Evolutionary conservation across 2,888 invertebrate genomes (phyloP).

Genomic region (Leuctra nigra): DNA sequence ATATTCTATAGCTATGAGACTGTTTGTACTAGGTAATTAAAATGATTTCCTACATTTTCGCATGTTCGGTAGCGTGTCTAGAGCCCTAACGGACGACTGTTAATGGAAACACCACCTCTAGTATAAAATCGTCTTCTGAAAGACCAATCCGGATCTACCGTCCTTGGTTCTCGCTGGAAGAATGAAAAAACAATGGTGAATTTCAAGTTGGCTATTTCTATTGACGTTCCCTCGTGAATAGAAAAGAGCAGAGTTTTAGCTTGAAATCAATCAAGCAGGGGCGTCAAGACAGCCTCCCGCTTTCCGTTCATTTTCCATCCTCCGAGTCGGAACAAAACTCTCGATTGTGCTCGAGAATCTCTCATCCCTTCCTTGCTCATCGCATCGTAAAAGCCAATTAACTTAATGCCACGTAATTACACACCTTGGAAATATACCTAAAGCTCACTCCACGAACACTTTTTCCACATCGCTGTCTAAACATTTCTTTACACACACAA

Average conservation of each 20-base stretch:
- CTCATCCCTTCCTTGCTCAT: conserved; percentile 9
- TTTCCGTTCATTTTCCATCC: neutral
- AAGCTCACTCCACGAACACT: too few relatives aligned
- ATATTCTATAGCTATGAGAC: too few relatives aligned
- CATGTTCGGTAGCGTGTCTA: too few relatives aligned
- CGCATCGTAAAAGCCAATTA: conserved; percentile 15
- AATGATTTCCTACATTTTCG: too few relatives aligned
- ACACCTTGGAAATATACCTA: too few relatives aligned
- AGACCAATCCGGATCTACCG: conserved; percentile 7
- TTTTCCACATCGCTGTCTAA: too few relatives aligned
- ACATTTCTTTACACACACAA: too few relatives aligned
- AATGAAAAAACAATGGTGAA: conserved; percentile 12
- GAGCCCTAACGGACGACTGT: too few relatives aligned
- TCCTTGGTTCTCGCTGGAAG: too few relatives aligned
- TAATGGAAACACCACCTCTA: conserved; percentile 1
- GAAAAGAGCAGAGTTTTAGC: conserved; percentile 3
- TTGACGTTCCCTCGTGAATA: neutral
- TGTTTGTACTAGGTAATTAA: too few relatives aligned
- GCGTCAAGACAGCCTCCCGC: neutral
- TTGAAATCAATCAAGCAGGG: conserved; percentile 3
- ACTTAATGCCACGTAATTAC: conserved; percentile 17
- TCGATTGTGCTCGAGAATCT: neutral
- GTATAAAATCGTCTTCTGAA: neutral
- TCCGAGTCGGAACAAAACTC: neutral
- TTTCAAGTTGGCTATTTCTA: neutral